Conservation (phyloP, 2,113 vertebrate genomes). For the Scomber japonicus region DNA sequence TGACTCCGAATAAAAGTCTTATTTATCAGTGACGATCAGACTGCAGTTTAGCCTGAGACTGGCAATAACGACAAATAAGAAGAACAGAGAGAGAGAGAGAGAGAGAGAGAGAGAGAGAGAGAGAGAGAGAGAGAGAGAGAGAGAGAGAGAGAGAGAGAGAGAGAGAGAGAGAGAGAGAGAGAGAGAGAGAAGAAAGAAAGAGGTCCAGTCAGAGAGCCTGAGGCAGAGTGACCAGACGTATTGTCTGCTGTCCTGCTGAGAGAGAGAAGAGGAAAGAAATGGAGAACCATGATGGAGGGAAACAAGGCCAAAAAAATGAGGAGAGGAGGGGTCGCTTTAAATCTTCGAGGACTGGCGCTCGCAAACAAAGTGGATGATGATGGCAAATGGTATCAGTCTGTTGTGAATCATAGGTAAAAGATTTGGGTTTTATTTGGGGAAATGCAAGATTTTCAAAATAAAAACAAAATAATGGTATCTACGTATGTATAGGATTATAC, state of each 20-base stretch:
- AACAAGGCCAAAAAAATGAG: constrained; percentile 33
- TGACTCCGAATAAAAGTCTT: too few species aligned
- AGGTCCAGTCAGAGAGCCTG: constrained; percentile 38
- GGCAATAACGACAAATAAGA: too few species aligned
- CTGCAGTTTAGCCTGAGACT: too few species aligned
- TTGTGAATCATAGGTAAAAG: background rate
- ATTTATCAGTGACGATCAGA: too few species aligned
- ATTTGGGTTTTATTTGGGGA: too few species aligned
- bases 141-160: too few species aligned
- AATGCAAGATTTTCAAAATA: too few species aligned
- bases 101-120: background rate
- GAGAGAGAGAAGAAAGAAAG: background rate
- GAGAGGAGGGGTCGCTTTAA: background rate
- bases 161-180: too few species aligned
- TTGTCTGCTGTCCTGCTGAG: constrained; percentile 63
- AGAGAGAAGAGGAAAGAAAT: constrained; percentile 37
- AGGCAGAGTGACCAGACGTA: constrained; percentile 63
- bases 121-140: too few species aligned
- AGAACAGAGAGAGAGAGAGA: background rate
- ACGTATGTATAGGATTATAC: too few species aligned
- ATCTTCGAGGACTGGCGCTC: background rate
- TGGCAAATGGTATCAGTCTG: fast-evolving
- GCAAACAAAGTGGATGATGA: constrained; percentile 4
- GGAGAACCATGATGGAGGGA: constrained; percentile 33
- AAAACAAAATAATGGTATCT: too few species aligned